These are phyloP conservation scores for Heterodera filipjevi DNA, from an alignment of 2,888 invertebrate genomes.

Conservation along the genomic window DNA sequence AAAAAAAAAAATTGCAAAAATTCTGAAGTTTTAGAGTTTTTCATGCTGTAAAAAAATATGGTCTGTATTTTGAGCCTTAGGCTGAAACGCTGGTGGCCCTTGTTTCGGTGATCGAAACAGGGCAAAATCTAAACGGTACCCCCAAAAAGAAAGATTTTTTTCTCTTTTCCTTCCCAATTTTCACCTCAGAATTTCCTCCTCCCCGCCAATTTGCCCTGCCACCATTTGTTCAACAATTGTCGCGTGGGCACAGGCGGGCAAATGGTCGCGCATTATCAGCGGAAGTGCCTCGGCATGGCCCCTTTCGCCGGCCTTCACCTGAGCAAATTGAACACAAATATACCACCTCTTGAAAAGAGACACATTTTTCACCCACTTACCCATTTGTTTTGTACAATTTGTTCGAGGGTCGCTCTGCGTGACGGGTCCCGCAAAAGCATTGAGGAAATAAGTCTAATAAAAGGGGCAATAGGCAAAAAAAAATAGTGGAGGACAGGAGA, in stretches of 20 bases:
- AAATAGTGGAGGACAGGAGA: neutral
- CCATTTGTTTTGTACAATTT: constrained; percentile 74
- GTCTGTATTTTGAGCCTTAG: too few species aligned
- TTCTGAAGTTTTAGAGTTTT: too few species aligned
- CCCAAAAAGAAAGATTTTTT: too few species aligned
- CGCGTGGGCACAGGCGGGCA: constrained; percentile 85
- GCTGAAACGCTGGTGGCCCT: too few species aligned
- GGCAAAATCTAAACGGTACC: too few species aligned
- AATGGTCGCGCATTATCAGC: constrained; percentile 80
- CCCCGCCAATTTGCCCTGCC: constrained; percentile 88
- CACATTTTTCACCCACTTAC: neutral
- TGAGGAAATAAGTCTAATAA: constrained; percentile 78
- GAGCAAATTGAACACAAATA: constrained; percentile 70
- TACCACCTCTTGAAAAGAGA: neutral
- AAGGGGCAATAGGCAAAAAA: neutral
- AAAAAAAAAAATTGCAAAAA: constrained; percentile 17
- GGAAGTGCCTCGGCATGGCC: constrained; percentile 60
- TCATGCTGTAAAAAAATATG: constrained; percentile 19
- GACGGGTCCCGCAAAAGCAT: constrained; percentile 94
- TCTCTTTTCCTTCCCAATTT: too few species aligned
- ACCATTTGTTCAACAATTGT: constrained; percentile 93
- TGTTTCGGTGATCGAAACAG: too few species aligned
- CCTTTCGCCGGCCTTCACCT: constrained; percentile 64
- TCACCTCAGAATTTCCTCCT: constrained; percentile 85
- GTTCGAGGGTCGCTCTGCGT: constrained; percentile 82